A percentile compares a stretch with the other conserved stretches of the same genome.
phyloP scores from a whole-genome alignment of 2,888 invertebrate genomes.

The Colostygia pectinataria region DNA sequence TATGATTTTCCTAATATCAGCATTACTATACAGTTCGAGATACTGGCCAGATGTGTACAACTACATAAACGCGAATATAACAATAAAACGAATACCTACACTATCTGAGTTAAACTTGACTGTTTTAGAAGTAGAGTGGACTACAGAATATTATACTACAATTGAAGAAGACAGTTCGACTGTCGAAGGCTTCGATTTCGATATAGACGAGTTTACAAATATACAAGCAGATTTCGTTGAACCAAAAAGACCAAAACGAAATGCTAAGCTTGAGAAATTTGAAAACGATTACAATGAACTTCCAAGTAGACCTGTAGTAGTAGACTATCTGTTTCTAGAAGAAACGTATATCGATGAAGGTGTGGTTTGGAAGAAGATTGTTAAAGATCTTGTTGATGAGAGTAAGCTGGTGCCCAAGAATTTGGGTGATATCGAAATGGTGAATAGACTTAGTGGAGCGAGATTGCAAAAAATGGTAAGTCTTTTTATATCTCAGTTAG shows the following conservation, averaged over 20 bases:
- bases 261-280: conserved; percentile 36
- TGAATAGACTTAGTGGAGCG: conserved; percentile 33
- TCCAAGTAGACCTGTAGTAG: conserved; percentile 41
- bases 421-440: conserved; percentile 54
- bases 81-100: conserved; percentile 68
- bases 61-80: conserved; percentile 69
- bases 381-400: conserved; percentile 55
- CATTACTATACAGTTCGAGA: conserved; percentile 60
- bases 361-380: conserved; percentile 34
- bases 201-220: conserved; percentile 49
- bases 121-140: conserved; percentile 46
- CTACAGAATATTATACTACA: conserved; percentile 56
- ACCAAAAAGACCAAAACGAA: conserved; percentile 36
- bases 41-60: conserved; percentile 73
- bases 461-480: conserved; percentile 39
- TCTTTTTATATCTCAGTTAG: too few relatives aligned
- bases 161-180: conserved; percentile 46
- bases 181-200: conserved; percentile 42
- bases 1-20: conserved; percentile 58
- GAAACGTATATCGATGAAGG: conserved; percentile 34
- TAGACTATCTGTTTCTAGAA: conserved; percentile 60
- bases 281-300: conserved; percentile 48
- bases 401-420: conserved; percentile 51
- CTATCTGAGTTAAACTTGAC: conserved; percentile 63
- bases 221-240: conserved; percentile 39